Percentiles rank a stretch among this genome's conserved stretches.
These are phyloP conservation scores for Thamnaconus septentrionalis DNA, from an alignment of 2,113 vertebrate genomes.

Conservation along the genomic window DNA sequence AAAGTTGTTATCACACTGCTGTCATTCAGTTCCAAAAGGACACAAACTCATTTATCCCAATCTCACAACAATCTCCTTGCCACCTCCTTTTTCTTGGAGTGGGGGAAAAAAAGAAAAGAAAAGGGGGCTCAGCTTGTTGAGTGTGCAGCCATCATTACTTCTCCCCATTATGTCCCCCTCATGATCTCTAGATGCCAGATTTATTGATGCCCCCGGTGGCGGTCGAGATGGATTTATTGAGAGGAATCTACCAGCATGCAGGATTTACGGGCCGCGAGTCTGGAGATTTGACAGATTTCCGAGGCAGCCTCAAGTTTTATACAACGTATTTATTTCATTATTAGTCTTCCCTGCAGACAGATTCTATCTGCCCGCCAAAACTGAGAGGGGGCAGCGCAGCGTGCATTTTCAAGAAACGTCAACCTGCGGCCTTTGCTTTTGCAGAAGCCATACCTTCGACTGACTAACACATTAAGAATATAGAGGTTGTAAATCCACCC, in stretches of 20 bases:
- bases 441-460: not conserved
- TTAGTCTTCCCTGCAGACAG: constrained; percentile 4
- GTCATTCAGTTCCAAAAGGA: constrained; percentile 50
- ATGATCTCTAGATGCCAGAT: constrained; percentile 42
- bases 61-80: constrained; percentile 25
- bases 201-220: constrained; percentile 48
- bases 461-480: not conserved
- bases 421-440: constrained; percentile 1
- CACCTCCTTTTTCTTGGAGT: not conserved
- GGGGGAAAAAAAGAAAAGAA: not conserved
- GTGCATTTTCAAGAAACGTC: constrained; percentile 5
- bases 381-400: not conserved
- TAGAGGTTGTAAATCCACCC: constrained; percentile 23
- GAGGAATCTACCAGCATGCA: constrained; percentile 30
- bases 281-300: constrained; percentile 41
- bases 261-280: constrained; percentile 40
- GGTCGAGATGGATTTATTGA: constrained; percentile 53
- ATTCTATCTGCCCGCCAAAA: constrained; percentile 11
- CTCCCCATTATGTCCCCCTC: constrained; percentile 29
- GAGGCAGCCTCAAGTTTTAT: constrained; percentile 38
- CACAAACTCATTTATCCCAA: constrained; percentile 49
- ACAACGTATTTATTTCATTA: constrained; percentile 38
- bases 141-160: constrained; percentile 44
- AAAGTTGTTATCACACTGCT: constrained; percentile 48
- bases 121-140: constrained; percentile 17